Conservation (phyloP, 2,113 vertebrate genomes). For the Bambusicola thoracicus region DNA sequence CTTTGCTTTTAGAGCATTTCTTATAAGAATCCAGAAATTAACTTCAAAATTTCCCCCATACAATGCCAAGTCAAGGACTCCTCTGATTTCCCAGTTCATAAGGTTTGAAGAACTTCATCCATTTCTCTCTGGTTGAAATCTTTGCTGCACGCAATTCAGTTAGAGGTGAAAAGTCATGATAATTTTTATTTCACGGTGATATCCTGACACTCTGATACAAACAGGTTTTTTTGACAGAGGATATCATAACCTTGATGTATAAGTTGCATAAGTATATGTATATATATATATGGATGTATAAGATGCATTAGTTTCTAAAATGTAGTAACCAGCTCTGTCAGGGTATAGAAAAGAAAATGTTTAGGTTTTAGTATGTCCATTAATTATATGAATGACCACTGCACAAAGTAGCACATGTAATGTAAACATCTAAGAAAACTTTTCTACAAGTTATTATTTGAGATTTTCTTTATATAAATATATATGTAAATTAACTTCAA, state of each 20-base stretch:
- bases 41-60: background rate
- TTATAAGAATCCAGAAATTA: background rate
- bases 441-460: background rate
- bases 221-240: background rate
- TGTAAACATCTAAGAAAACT: background rate
- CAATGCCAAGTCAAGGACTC: background rate
- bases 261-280: no score
- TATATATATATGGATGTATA: no score
- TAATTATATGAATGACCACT: background rate
- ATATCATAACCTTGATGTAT: background rate
- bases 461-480: background rate
- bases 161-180: background rate
- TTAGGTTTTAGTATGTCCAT: background rate
- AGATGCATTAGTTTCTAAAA: constrained; percentile 16
- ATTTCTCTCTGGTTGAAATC: background rate
- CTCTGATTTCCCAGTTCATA: background rate
- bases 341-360: background rate
- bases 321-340: background rate
- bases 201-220: background rate
- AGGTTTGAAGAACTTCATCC: background rate
- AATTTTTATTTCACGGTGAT: background rate
- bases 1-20: background rate
- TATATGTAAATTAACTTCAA: background rate
- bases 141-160: background rate
- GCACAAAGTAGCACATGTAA: background rate